These are phyloP conservation scores for Cynocephalus volans DNA, from an alignment of 2,113 vertebrate species.

Conservation along the genomic window DNA sequence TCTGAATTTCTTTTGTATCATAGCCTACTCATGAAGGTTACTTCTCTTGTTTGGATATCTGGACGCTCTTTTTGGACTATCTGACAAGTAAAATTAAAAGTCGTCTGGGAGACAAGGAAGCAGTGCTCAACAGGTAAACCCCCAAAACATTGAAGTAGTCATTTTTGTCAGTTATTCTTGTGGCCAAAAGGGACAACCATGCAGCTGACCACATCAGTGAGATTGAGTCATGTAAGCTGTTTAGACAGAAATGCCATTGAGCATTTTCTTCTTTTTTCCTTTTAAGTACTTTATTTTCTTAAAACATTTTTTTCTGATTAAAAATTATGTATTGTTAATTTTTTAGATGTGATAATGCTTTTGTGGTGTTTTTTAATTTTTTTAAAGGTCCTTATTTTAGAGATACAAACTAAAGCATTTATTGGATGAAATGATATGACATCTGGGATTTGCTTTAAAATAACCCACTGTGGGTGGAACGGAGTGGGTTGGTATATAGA, in stretches of 20 bases:
- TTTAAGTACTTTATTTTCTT: conserved; percentile 3
- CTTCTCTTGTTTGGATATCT: conserved; percentile 99
- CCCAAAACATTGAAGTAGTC: conserved; percentile 43
- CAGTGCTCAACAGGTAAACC: conserved; percentile 95
- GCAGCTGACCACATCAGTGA: neutral
- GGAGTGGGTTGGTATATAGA: neutral
- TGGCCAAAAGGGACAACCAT: neutral
- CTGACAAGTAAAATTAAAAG: conserved; percentile 98
- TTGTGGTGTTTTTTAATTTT: neutral
- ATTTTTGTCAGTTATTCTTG: conserved; percentile 28
- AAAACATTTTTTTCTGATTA: conserved; percentile 22
- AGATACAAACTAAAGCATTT: conserved; percentile 30
- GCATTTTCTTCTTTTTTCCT: neutral
- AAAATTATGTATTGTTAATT: conserved; percentile 51
- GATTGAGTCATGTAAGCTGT: neutral
- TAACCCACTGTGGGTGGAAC: neutral
- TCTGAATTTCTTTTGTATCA: conserved; percentile 83
- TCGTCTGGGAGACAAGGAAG: conserved; percentile 96
- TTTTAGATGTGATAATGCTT: neutral
- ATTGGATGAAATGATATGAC: neutral
- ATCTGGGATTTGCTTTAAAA: conserved; percentile 64
- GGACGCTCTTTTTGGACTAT: conserved; percentile 98
- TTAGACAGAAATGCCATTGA: neutral
- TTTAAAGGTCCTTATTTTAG: conserved; percentile 19
- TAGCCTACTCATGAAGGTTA: conserved; percentile 99